Percentiles rank a stretch among this genome's conserved stretches.
These are phyloP conservation scores for Orcinus orca DNA, from an alignment of 2,113 vertebrate genomes.

Conservation along the genomic window DNA sequence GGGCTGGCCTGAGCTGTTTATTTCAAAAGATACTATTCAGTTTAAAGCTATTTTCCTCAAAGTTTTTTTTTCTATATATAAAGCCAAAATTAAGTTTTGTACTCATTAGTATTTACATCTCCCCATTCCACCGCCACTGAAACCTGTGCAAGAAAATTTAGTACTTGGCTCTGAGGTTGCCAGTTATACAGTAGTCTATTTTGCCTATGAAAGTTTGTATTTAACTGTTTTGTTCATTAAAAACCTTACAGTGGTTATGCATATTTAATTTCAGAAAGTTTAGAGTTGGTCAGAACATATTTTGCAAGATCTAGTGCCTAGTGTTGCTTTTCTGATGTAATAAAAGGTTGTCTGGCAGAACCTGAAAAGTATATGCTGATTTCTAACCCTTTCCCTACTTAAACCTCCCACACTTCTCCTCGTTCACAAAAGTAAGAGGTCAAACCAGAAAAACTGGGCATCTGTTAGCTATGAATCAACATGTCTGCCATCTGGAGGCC, in stretches of 20 bases:
- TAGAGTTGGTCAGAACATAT: conserved; percentile 67
- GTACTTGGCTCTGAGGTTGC: conserved; percentile 61
- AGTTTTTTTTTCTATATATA: conserved; percentile 52
- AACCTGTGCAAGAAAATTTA: conserved; percentile 58
- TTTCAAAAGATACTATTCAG: conserved; percentile 59
- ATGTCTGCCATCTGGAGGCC: not conserved
- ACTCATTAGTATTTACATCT: conserved; percentile 42
- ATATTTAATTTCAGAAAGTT: conserved; percentile 72
- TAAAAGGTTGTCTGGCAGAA: conserved; percentile 73
- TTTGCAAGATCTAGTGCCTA: conserved; percentile 76
- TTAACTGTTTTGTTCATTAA: conserved; percentile 74
- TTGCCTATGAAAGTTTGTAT: conserved; percentile 78
- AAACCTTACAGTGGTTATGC: conserved; percentile 70
- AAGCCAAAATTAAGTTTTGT: conserved; percentile 70
- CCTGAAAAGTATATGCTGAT: conserved; percentile 43
- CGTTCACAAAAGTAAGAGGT: not conserved
- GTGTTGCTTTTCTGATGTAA: conserved; percentile 72
- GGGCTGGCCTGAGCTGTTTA: conserved; percentile 57
- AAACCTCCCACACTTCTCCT: not conserved
- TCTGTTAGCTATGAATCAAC: not conserved
- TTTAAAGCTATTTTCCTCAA: conserved; percentile 68
- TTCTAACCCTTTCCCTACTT: not conserved
- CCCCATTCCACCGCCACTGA: not conserved
- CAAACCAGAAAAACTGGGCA: not conserved
- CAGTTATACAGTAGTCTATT: conserved; percentile 71